Percentiles rank a stretch among this genome's conserved stretches.
Evolutionary conservation across 2,797 vertebrate genomes (phyloP).

Genomic region (Gallirallus australis): DNA sequence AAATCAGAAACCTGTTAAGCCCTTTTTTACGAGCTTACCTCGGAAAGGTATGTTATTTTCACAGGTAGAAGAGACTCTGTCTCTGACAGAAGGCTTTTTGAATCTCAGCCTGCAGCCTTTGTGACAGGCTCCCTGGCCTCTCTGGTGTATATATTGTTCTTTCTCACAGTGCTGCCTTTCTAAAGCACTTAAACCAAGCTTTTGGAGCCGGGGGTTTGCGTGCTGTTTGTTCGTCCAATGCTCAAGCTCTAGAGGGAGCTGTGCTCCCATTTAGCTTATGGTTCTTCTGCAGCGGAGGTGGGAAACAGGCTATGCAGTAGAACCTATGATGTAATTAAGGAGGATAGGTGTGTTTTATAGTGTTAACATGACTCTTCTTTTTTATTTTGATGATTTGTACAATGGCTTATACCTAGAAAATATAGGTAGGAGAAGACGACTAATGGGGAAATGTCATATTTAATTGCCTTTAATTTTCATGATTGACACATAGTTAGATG

Average conservation of each 20-base stretch:
- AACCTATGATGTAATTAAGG: not conserved
- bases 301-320: accelerated
- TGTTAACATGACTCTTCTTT: not conserved
- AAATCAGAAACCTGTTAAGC: not conserved
- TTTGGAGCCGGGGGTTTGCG: accelerated
- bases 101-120: not conserved
- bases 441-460: not conserved
- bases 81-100: not conserved
- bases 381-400: not conserved
- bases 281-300: not conserved
- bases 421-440: not conserved
- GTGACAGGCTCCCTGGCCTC: not conserved
- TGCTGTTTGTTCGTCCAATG: accelerated
- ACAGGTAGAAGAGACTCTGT: not conserved
- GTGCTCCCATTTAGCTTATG: not conserved
- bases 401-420: not conserved
- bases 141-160: accelerated
- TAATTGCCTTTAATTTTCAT: slow-evolving; percentile 3
- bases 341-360: not conserved
- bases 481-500: not conserved
- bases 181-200: accelerated
- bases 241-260: slow-evolving; percentile 9
- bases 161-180: not conserved
- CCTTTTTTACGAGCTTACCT: not conserved
- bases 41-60: not conserved